Percentiles rank a stretch among this genome's conserved stretches.
phyloP scores from a whole-genome alignment of 2,888 invertebrate genomes.

The Allacma fusca region DNA sequence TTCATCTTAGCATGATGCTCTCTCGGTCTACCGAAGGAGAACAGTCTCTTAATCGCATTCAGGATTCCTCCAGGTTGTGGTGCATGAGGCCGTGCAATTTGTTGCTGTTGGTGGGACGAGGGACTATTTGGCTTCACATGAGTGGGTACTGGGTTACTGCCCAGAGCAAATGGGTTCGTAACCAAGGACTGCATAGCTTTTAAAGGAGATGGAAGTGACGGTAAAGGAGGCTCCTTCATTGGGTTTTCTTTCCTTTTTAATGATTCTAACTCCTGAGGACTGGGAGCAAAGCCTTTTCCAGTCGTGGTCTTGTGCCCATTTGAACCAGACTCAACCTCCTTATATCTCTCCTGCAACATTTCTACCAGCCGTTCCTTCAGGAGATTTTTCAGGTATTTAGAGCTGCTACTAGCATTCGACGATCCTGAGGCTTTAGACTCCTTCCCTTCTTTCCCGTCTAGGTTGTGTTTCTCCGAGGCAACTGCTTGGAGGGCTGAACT shows the following conservation, averaged over 20 bases:
- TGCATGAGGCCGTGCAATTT: conserved; percentile 7
- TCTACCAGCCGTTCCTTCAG: conserved; percentile 49
- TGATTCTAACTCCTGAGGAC: background rate
- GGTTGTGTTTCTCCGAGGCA: background rate
- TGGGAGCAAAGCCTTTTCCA: background rate
- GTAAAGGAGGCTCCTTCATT: background rate
- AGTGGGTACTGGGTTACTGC: background rate
- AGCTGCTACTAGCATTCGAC: conserved; percentile 24
- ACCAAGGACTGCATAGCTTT: no score
- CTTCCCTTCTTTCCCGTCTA: background rate
- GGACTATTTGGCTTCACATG: background rate
- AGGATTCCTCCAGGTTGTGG: conserved; percentile 31
- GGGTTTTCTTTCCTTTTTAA: conserved; percentile 1
- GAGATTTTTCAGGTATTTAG: conserved; percentile 46
- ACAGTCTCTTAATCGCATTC: conserved; percentile 38
- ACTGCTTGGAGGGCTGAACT: background rate
- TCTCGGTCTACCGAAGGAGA: conserved; percentile 25
- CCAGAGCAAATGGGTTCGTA: background rate
- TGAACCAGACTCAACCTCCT: conserved; percentile 7
- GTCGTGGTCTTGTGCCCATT: background rate
- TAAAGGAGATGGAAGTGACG: background rate
- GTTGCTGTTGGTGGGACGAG: background rate
- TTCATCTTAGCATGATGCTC: conserved; percentile 1
- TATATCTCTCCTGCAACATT: conserved; percentile 44
- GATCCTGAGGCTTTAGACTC: conserved; percentile 24